phyloP scores from a whole-genome alignment of 1,140 invertebrate species.

The Calliphora vicina region DNA sequence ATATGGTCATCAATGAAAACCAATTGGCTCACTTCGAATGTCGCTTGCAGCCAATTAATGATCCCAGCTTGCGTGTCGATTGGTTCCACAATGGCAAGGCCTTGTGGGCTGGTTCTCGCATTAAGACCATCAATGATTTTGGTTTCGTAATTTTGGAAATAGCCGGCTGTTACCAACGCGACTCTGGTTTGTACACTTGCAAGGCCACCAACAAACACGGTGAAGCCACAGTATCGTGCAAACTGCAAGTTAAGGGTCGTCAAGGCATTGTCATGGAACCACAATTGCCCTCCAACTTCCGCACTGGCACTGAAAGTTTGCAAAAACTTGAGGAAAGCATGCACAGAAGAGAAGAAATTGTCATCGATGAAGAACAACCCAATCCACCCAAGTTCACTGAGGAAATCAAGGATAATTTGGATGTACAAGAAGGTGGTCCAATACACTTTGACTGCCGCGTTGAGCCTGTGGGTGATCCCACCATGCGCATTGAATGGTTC shows the following conservation, averaged over 20 bases:
- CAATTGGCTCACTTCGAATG: constrained; percentile 93
- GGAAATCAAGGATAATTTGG: constrained; percentile 82
- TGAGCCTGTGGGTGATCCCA: constrained; percentile 84
- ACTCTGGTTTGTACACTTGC: constrained; percentile 89
- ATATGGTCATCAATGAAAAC: constrained; percentile 87
- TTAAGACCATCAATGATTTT: constrained; percentile 93
- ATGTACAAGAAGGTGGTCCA: constrained; percentile 85
- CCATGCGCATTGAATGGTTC: constrained; percentile 94
- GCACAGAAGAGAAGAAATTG: constrained; percentile 85
- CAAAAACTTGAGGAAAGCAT: constrained; percentile 89
- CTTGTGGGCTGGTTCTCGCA: constrained; percentile 83
- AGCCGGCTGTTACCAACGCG: constrained; percentile 84
- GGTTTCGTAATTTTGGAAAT: constrained; percentile 93
- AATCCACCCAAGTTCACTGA: constrained; percentile 86
- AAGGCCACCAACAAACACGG: constrained; percentile 91
- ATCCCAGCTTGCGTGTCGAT: constrained; percentile 91
- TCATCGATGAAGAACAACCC: constrained; percentile 82
- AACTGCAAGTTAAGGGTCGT: constrained; percentile 82
- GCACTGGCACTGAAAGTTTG: constrained; percentile 85
- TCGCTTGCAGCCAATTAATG: constrained; percentile 86
- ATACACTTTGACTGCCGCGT: constrained; percentile 92
- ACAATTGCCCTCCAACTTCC: constrained; percentile 87
- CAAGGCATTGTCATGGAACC: constrained; percentile 90
- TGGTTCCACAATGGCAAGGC: constrained; percentile 97
- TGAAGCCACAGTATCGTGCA: constrained; percentile 86